Percentiles rank a stretch among this genome's conserved stretches.
phyloP scores from a whole-genome alignment of 2,888 invertebrate genomes.

The Euzophera pinguis region DNA sequence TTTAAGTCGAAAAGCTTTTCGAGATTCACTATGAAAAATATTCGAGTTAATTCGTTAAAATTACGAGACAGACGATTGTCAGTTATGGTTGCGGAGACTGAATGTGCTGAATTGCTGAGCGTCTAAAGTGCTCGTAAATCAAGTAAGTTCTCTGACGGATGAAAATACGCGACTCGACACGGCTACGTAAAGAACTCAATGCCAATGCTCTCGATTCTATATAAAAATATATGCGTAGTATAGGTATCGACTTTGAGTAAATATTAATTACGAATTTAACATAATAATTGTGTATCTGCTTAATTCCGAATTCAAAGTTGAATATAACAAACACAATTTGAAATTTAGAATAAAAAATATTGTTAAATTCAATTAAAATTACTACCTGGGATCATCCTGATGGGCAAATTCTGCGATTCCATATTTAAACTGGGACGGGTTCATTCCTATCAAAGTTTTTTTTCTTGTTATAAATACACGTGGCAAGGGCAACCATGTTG shows the following conservation, averaged over 20 bases:
- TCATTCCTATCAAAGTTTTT: conserved; percentile 28
- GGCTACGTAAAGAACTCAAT: conserved; percentile 31
- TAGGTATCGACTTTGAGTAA: too few species aligned
- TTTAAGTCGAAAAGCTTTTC: conserved; percentile 15
- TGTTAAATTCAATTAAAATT: too few species aligned
- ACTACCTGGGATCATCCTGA: too few species aligned
- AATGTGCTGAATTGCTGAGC: conserved; percentile 71
- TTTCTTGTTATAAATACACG: conserved; percentile 31
- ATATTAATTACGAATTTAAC: too few species aligned
- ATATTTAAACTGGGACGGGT: too few species aligned
- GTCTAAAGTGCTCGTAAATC: conserved; percentile 70
- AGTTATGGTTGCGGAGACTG: conserved; percentile 61
- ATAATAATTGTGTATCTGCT: too few species aligned
- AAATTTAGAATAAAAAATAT: too few species aligned
- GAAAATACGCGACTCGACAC: conserved; percentile 62
- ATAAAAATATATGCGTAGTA: conserved; percentile 10
- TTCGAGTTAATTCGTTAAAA: conserved; percentile 59
- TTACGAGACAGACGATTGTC: conserved; percentile 68
- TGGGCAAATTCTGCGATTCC: too few species aligned
- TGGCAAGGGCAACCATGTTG: conserved; percentile 71
- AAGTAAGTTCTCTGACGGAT: conserved; percentile 55
- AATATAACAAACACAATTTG: too few species aligned
- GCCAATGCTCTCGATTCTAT: conserved; percentile 28
- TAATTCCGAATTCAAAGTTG: too few species aligned
- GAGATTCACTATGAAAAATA: conserved; percentile 34